Conservation (phyloP, 2,797 vertebrate genomes). For the Choloepus didactylus region DNA sequence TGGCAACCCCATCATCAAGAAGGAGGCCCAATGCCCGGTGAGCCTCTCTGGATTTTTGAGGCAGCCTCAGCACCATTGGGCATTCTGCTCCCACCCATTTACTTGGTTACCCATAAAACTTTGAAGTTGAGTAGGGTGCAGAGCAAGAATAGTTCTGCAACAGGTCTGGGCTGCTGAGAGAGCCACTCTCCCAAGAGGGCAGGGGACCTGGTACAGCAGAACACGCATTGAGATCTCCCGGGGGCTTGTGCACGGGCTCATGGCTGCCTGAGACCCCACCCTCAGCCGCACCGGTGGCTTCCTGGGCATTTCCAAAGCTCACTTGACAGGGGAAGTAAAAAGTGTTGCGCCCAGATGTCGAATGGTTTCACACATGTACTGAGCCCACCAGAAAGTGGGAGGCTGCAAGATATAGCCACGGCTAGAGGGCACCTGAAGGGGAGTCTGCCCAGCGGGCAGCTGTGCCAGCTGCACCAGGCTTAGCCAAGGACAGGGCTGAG, state of each 20-base stretch:
- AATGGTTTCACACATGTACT: rapidly evolving
- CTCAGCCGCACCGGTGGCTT: rapidly evolving
- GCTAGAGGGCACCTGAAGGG: background rate
- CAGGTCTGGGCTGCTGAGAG: too few species aligned
- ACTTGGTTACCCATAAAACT: rapidly evolving
- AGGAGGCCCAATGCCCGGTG: rapidly evolving
- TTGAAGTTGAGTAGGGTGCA: background rate
- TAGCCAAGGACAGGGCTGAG: rapidly evolving
- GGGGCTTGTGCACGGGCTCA: too few species aligned
- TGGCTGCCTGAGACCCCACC: too few species aligned
- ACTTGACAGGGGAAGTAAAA: background rate
- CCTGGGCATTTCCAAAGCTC: background rate
- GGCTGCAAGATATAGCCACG: rapidly evolving
- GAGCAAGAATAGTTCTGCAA: too few species aligned
- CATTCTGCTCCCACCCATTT: background rate
- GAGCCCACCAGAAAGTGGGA: background rate
- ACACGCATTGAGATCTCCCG: too few species aligned
- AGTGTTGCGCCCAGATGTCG: rapidly evolving
- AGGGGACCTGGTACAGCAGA: too few species aligned
- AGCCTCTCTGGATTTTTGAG: background rate
- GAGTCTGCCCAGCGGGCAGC: rapidly evolving
- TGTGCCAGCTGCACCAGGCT: rapidly evolving
- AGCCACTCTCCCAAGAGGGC: background rate
- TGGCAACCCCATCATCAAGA: background rate
- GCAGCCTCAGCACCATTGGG: rapidly evolving